phyloP scores from a whole-genome alignment of 2,888 invertebrate species.

The Microplitis manilae region DNA sequence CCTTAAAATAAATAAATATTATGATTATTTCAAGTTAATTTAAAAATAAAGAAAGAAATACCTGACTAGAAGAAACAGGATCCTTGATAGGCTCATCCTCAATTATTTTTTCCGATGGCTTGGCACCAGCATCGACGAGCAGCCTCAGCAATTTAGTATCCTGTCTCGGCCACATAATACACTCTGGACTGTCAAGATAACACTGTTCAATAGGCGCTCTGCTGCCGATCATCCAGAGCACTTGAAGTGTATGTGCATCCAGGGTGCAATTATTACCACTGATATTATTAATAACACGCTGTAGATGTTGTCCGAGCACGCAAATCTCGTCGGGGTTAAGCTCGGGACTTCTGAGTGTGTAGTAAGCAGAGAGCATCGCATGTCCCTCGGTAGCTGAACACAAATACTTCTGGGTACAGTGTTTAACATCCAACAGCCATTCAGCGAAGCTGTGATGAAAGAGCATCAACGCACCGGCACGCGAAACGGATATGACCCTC shows the following conservation, averaged over 20 bases:
- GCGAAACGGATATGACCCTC: slow-evolving; percentile 77
- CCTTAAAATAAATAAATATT: slow-evolving; percentile 53
- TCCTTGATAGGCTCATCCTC: slow-evolving; percentile 71
- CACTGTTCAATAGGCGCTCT: slow-evolving; percentile 72
- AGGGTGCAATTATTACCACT: slow-evolving; percentile 61
- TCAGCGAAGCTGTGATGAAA: slow-evolving; percentile 96
- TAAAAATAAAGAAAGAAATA: slow-evolving; percentile 45
- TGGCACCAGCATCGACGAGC: slow-evolving; percentile 83
- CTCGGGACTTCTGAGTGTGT: slow-evolving; percentile 80
- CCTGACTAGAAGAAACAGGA: slow-evolving; percentile 71
- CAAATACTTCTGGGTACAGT: slow-evolving; percentile 94
- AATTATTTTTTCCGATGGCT: slow-evolving; percentile 69
- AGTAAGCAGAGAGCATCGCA: slow-evolving; percentile 88
- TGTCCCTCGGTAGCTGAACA: slow-evolving; percentile 92
- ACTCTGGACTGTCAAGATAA: slow-evolving; percentile 67
- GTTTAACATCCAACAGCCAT: slow-evolving; percentile 97
- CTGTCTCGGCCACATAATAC: slow-evolving; percentile 71
- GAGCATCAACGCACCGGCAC: slow-evolving; percentile 78
- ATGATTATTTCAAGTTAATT: slow-evolving; percentile 9
- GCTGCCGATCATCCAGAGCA: slow-evolving; percentile 84
- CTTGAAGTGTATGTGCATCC: slow-evolving; percentile 80
- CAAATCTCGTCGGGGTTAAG: slow-evolving; percentile 83
- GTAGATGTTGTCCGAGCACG: slow-evolving; percentile 75
- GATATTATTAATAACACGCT: slow-evolving; percentile 64
- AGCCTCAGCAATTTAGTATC: slow-evolving; percentile 82